phyloP scores from a whole-genome alignment of 2,888 invertebrate species.

The Drosophila eohydei region DNA sequence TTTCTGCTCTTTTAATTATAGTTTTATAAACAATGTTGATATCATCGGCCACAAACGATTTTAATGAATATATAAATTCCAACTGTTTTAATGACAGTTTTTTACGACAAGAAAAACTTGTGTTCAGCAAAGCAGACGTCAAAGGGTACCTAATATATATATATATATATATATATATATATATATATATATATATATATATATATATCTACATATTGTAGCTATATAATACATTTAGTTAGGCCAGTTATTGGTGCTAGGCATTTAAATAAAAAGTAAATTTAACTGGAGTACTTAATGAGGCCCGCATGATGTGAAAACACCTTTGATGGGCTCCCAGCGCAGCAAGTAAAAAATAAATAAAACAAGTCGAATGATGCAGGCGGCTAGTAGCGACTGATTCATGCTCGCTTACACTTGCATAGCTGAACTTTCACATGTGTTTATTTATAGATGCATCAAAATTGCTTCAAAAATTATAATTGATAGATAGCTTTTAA shows the following conservation, averaged over 20 bases:
- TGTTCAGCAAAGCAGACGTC: background rate
- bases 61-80: slow-evolving; percentile 12
- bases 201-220: background rate
- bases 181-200: background rate
- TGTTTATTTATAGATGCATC: too few species aligned
- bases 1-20: slow-evolving; percentile 11
- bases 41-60: slow-evolving; percentile 34
- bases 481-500: background rate
- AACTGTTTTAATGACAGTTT: slow-evolving; percentile 32
- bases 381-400: background rate
- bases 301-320: slow-evolving; percentile 37
- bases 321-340: slow-evolving; percentile 36
- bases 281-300: slow-evolving; percentile 26
- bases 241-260: background rate
- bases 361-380: background rate
- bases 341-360: slow-evolving; percentile 11
- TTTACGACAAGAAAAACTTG: slow-evolving; percentile 21
- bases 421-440: background rate
- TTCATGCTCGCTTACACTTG: background rate
- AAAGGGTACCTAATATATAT: background rate
- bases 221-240: background rate
- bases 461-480: too few species aligned
- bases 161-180: background rate
- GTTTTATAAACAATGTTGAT: slow-evolving; percentile 47
- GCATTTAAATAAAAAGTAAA: slow-evolving; percentile 19